Conservation (phyloP, 2,888 invertebrate species). For the Polyommatus icarus region DNA sequence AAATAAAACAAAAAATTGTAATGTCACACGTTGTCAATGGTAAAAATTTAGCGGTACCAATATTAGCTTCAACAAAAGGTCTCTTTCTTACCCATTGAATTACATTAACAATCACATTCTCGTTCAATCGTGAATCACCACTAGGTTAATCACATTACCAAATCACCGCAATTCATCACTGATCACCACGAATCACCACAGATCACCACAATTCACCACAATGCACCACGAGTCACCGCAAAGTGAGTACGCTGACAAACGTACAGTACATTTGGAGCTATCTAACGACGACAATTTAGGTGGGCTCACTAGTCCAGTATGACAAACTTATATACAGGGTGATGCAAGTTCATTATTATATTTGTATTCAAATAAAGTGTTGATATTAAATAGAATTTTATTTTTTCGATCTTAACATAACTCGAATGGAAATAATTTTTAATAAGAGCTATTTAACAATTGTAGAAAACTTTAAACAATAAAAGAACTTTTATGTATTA, state of each 20-base stretch:
- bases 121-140: background rate
- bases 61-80: background rate
- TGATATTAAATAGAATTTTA: too few relatives aligned
- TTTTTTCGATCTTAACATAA: too few relatives aligned
- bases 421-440: too few relatives aligned
- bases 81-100: conserved; percentile 23
- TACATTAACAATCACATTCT: conserved; percentile 14
- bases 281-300: conserved; percentile 37
- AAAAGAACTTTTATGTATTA: too few relatives aligned
- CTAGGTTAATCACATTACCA: conserved; percentile 10
- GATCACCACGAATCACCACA: conserved; percentile 1
- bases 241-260: background rate
- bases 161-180: conserved; percentile 30
- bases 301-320: conserved; percentile 39
- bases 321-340: conserved; percentile 46
- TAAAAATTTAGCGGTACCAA: background rate
- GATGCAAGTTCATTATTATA: conserved; percentile 35
- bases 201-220: conserved; percentile 13
- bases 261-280: conserved; percentile 32
- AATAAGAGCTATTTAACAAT: too few relatives aligned
- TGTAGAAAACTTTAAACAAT: too few relatives aligned
- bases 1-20: background rate
- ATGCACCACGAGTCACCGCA: conserved; percentile 24
- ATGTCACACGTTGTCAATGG: background rate
- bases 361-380: too few relatives aligned